Evolutionary conservation across 2,888 invertebrate genomes (phyloP).

Genomic region (Napeogenes inachia): DNA sequence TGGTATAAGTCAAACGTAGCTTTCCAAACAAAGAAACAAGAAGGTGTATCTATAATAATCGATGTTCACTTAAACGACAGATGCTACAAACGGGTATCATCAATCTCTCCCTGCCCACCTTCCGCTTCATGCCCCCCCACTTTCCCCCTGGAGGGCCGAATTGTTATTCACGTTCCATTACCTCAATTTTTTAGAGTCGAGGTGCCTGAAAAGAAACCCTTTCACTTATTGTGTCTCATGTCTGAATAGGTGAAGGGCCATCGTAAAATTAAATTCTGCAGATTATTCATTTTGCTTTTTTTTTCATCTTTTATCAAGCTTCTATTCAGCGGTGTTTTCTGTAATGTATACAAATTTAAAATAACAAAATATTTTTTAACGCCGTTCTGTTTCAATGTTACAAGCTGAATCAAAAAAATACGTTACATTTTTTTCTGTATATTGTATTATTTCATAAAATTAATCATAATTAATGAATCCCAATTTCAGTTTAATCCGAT

Average conservation of each 20-base stretch:
- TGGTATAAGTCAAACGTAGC: conserved; percentile 56
- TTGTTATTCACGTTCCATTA: conserved; percentile 77
- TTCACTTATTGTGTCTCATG: conserved; percentile 71
- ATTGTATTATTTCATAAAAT: too few species aligned
- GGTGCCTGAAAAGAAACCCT: conserved; percentile 72
- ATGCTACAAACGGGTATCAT: conserved; percentile 75
- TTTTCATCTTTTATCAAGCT: conserved; percentile 33
- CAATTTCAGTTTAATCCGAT: too few species aligned
- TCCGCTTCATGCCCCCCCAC: conserved; percentile 40
- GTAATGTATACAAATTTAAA: neutral
- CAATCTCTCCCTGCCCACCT: conserved; percentile 56
- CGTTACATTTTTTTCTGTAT: too few species aligned
- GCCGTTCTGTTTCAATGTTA: neutral
- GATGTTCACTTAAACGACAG: conserved; percentile 75
- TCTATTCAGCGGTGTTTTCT: conserved; percentile 33
- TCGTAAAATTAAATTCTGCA: conserved; percentile 64
- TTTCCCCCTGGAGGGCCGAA: conserved; percentile 49
- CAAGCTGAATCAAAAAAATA: too few species aligned
- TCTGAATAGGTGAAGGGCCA: conserved; percentile 60
- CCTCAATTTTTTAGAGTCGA: conserved; percentile 74
- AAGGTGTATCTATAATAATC: conserved; percentile 73
- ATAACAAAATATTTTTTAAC: neutral
- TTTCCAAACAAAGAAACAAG: conserved; percentile 69
- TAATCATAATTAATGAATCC: too few species aligned
- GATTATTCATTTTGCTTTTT: conserved; percentile 53